Base-by-base conservation (phyloP, 2,113 vertebrate genomes). In the Ovibos moschatus region DNA sequence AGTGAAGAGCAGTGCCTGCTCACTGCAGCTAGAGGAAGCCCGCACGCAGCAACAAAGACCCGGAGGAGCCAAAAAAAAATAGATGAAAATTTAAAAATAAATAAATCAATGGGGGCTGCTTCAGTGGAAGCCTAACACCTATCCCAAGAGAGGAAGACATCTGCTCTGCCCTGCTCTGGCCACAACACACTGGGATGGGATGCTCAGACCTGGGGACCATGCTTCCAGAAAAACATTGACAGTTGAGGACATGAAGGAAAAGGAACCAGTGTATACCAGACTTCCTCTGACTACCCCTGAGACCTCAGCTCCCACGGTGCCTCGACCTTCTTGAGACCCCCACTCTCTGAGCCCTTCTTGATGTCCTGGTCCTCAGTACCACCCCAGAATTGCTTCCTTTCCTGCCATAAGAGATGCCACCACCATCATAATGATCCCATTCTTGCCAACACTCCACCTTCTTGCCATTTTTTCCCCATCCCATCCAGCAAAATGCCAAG, bases 401-500 rank as follows among this genome's bases (percentile, higher is more conserved):
- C 23, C 50, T 45, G 15, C 23, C 55, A 28, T 28, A 6, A 11
- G 43, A 91, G n/a, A 71, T 4, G 23, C 21, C 40, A 43, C 30
- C 40, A 23, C 74, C 53, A 5, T 64, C 43, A 43, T 1, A 33
- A 16, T 13, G 27, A 81, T 43, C 85, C 78, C 50, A 33, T 4
- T 94, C 92, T 51, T 87, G 25, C 67, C 89, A 74, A 40, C 5
- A 16, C 17, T 43, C 82, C n/a, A 25, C 14, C 33, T 81, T 19
- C 45, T 81, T 64, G 16, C 45, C 53, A 28, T 27, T 62, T 62
- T 50, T n/a, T 1, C 5, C 9, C 25, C 16, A 58, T 33, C 5
- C 15, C n/a, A 25, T 6, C 51, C 25, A 92, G 57, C 33, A 76
- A 96, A 93, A 84, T 50, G 64, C 45, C 81, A 97, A 81, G 64